Percentiles rank a stretch among this genome's conserved stretches.
These are phyloP conservation scores for Hucho hucho DNA, from an alignment of 2,113 vertebrate species.

Conservation along the genomic window DNA sequence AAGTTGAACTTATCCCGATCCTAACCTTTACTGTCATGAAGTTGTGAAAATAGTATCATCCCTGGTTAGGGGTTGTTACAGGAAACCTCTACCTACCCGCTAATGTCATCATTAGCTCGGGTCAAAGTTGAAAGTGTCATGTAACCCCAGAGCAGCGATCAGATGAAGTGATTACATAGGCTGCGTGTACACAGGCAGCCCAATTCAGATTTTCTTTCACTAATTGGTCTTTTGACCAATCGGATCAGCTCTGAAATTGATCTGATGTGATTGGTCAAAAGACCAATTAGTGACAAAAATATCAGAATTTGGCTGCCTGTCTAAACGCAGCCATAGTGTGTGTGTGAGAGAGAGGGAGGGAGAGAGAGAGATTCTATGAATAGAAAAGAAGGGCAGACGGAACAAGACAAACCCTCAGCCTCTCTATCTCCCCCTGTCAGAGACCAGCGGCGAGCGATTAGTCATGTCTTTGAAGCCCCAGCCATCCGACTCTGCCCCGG, in stretches of 20 bases:
- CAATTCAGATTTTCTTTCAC: no score
- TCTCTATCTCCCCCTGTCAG: constrained; percentile 22
- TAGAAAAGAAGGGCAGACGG: neutral
- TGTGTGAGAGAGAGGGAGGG: neutral
- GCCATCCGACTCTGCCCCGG: constrained; percentile 8
- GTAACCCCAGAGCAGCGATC: neutral
- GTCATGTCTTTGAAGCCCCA: constrained; percentile 36
- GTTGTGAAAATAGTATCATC: no score
- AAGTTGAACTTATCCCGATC: no score
- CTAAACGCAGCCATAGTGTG: neutral
- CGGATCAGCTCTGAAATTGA: no score
- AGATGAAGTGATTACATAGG: neutral
- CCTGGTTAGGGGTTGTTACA: no score
- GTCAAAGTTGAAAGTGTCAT: neutral
- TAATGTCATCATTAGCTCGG: no score
- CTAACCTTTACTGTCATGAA: no score
- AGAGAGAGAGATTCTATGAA: neutral
- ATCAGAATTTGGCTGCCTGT: no score
- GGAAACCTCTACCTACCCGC: no score
- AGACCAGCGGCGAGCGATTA: constrained; percentile 43
- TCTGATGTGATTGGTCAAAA: no score
- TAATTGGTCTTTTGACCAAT: no score
- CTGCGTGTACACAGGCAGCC: neutral
- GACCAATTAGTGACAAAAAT: no score
- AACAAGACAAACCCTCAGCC: constrained; percentile 19